Evolutionary conservation across 2,113 vertebrate species (phyloP).

Genomic region (Melanocharis versteri): DNA sequence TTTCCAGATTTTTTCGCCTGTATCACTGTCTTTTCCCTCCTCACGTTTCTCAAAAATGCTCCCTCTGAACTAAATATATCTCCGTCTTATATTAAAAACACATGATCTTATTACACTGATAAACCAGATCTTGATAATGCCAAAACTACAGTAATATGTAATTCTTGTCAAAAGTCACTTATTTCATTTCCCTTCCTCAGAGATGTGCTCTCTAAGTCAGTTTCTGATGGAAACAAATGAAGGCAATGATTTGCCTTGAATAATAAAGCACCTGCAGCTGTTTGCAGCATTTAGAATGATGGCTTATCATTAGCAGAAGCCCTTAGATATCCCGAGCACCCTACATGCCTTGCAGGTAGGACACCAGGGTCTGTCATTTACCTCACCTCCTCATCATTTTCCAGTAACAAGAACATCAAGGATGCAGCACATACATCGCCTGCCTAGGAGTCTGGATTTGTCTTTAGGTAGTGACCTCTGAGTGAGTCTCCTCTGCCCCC

Average conservation of each 20-base stretch:
- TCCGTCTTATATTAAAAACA: neutral
- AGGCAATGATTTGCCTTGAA: slow-evolving; percentile 46
- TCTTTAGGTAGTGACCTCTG: neutral
- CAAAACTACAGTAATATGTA: neutral
- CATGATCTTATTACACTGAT: neutral
- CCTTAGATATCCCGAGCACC: slow-evolving; percentile 11
- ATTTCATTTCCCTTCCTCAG: slow-evolving; percentile 36
- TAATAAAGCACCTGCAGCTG: slow-evolving; percentile 66
- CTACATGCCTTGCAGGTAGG: slow-evolving; percentile 1
- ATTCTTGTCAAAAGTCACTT: slow-evolving; percentile 34
- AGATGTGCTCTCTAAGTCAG: neutral
- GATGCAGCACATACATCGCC: neutral
- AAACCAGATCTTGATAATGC: slow-evolving; percentile 21
- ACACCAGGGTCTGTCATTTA: neutral
- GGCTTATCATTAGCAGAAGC: slow-evolving; percentile 13
- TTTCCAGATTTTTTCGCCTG: fast-evolving
- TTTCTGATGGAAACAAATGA: slow-evolving; percentile 52
- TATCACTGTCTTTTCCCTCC: neutral
- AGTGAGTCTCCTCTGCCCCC: neutral
- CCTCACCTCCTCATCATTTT: neutral
- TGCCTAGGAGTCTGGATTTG: neutral
- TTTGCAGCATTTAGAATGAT: slow-evolving; percentile 18
- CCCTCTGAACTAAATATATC: neutral
- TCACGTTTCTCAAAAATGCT: neutral
- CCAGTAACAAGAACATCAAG: neutral